These are phyloP conservation scores for Molorchus minor DNA, from an alignment of 2,888 invertebrate genomes.

Conservation along the genomic window DNA sequence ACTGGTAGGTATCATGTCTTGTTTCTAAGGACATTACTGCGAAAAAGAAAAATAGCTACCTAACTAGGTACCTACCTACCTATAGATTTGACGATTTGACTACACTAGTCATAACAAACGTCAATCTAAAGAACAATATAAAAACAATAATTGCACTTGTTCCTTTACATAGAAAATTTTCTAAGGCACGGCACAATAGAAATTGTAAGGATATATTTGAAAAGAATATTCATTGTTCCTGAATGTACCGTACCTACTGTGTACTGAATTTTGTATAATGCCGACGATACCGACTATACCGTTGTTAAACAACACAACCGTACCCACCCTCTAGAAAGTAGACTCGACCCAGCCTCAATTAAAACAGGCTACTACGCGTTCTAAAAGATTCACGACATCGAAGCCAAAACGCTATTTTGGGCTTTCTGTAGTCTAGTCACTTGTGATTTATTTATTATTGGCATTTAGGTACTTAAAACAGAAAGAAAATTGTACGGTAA, in stretches of 20 bases:
- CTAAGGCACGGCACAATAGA: constrained; percentile 31
- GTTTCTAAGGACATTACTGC: too few relatives aligned
- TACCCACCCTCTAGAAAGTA: constrained; percentile 54
- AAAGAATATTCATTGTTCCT: constrained; percentile 44
- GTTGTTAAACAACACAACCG: constrained; percentile 42
- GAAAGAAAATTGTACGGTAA: too few relatives aligned
- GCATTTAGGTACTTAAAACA: too few relatives aligned
- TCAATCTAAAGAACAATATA: too few relatives aligned
- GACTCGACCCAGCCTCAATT: constrained; percentile 62
- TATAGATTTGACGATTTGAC: neutral
- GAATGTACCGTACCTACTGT: too few relatives aligned
- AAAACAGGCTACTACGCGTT: constrained; percentile 59
- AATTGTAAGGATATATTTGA: constrained; percentile 36
- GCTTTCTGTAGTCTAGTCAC: constrained; percentile 24
- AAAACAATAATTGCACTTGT: constrained; percentile 40
- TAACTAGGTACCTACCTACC: neutral
- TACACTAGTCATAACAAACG: too few relatives aligned
- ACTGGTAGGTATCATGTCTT: too few relatives aligned
- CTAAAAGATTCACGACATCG: constrained; percentile 52
- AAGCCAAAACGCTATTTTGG: constrained; percentile 44
- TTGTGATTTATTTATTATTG: constrained; percentile 27
- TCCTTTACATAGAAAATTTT: constrained; percentile 30
- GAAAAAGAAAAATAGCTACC: too few relatives aligned
- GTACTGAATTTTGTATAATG: constrained; percentile 45
- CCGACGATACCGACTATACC: too few relatives aligned